Base-by-base conservation (phyloP, 1,140 invertebrate species). In the Psix sp. region DNA sequence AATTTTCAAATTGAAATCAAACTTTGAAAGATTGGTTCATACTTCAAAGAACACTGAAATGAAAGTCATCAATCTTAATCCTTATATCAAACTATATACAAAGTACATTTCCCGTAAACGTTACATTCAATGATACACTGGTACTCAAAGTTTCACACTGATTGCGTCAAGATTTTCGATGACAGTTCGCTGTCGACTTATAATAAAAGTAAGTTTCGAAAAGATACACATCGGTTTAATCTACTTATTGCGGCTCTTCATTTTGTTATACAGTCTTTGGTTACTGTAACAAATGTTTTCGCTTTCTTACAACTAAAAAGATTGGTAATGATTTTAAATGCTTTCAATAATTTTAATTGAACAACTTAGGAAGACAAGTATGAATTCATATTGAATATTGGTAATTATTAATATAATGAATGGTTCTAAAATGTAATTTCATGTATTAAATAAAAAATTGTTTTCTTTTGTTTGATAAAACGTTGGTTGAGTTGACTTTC, bases 71-170 rank as follows among this genome's bases (percentile, higher is more conserved):
- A 29, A 10, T 2, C 35, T 38, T 16, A 26, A 9, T 26, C 11
- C 14, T 52, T 52, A 52, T 48, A 48, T 48, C 48, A 52, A 38
- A 39, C 14, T 52, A 36, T 52, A 38, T 52, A 52, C 48, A 52
- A 52, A 52, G 20, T 29, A 26, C 13, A 39, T 38, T 52, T 39
- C 4, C 35, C 14, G 35, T 52, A 16, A 26, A 39, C 31, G 45
- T 48, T 48, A 48, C 45, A 48, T 35, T 11, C 0, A 33, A 35
- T 35, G 29, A 35, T 16, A 48, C 26, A 10, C 16, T 20, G 20
- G 16, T 48, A 18, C 20, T 52, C 21, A 39, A 5, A 16, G 48
- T 39, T 52, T 39, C 16, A 52, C 35, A 39, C 17, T 26, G 18
- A 49, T 49, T 49, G 20, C 18, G 16, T 11, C 24, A 24, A 21